phyloP scores from a whole-genome alignment of 2,797 vertebrate species.

The Cynopterus sphinx region DNA sequence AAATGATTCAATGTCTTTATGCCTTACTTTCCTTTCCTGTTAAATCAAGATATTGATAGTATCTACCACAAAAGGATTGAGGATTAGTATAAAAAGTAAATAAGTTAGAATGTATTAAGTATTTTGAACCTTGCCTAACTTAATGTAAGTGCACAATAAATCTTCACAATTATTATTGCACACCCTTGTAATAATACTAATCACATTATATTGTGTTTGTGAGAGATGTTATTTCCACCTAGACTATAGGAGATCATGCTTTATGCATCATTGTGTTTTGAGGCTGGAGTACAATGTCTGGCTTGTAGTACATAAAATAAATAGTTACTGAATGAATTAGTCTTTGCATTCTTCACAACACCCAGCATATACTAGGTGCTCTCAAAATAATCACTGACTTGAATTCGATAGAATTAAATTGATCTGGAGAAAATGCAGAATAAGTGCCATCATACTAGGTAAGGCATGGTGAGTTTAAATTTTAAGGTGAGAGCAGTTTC shows the following conservation, averaged over 20 bases:
- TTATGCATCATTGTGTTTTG: background rate
- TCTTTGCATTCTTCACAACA: background rate
- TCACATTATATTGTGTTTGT: background rate
- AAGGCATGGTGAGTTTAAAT: constrained; percentile 5
- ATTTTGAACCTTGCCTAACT: background rate
- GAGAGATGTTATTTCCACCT: background rate
- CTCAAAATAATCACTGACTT: background rate
- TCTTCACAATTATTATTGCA: background rate
- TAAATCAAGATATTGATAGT: background rate
- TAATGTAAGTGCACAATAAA: background rate
- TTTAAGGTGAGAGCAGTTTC: constrained; percentile 14
- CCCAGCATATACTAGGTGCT: background rate
- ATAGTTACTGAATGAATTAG: background rate
- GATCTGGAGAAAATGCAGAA: background rate
- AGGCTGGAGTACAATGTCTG: background rate
- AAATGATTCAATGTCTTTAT: background rate
- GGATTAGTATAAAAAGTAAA: background rate
- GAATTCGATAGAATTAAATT: background rate
- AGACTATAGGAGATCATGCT: background rate
- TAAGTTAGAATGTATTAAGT: constrained; percentile 24
- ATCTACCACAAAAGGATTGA: background rate
- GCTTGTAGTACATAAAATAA: background rate
- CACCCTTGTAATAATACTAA: background rate
- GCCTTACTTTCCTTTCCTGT: background rate
- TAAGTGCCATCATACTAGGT: background rate